Base-by-base conservation (phyloP, 2,113 vertebrate species). In the Catharus bicknelli region DNA sequence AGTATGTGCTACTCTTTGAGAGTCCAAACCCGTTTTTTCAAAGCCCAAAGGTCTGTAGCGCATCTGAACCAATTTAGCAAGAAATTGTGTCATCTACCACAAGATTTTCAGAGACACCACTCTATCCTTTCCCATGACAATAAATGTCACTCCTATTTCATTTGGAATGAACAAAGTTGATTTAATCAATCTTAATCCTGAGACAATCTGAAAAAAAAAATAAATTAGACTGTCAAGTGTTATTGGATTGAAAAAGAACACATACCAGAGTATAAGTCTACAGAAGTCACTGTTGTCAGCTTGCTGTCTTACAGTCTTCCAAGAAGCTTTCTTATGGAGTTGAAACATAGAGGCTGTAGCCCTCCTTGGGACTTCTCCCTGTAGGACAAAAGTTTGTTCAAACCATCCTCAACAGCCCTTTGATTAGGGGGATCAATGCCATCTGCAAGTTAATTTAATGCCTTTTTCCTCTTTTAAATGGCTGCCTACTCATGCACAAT, bases 171-270 rank as follows among this genome's bases (percentile, higher is more conserved):
- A 57, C 16, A 48, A 76, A 70, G 30, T 85, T 95, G 62, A 86
- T 86, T 91, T 90, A 83, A 90, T 90, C 4, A 13, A 69, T 91
- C 83, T 84, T 89, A 89, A 89, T 75, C 34, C 43, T 83, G 36
- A 83, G 6, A 38, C 62, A 90, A 54, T 19, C 27, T 88, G 50
- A 70, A 85, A 89, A 68, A 38, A 38, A 69, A 90, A 90, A 73
- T 2, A 61, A 85, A 88, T 91, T 83, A 76, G 62, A 61, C 68
- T 86, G 30, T 83, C 67, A 83, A 93, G 58, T 17, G 53, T 50
- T 61, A 76, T 64, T 64, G 70, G 54, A 66, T 34, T 69, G 36
- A 61, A 87, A 50, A 67, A 50, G 29, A 83, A n/a, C 34, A 70
- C 20, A 18, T 26, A 48, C 6, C 16, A 43, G 76, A 53, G 15